These are phyloP conservation scores for Brachionus koreanus DNA, from an alignment of 1,140 invertebrate species.

Conservation along the genomic window DNA sequence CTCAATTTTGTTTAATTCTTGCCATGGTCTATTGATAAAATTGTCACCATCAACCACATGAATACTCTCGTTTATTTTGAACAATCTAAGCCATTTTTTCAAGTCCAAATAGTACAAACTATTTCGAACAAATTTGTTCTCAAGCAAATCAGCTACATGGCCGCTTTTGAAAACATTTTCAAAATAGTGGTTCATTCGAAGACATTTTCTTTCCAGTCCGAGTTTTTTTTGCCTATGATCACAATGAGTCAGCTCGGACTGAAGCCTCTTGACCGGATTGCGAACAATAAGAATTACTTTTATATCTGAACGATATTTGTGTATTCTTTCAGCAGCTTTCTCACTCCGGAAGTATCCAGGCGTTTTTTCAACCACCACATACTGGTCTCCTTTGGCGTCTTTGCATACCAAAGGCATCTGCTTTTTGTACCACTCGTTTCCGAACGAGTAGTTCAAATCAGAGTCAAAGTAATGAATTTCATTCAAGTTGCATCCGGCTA, in stretches of 20 bases:
- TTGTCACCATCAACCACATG: slow-evolving; percentile 13
- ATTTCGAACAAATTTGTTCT: slow-evolving; percentile 24
- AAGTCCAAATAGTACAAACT: slow-evolving; percentile 31
- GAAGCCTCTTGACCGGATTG: slow-evolving; percentile 85
- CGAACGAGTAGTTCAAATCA: slow-evolving; percentile 47
- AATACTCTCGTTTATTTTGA: not conserved
- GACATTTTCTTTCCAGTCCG: not conserved
- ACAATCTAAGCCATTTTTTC: slow-evolving; percentile 10
- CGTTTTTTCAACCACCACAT: slow-evolving; percentile 33
- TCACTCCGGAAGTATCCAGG: slow-evolving; percentile 51
- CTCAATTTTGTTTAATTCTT: slow-evolving; percentile 27
- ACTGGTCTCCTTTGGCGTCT: not conserved
- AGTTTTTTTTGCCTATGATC: slow-evolving; percentile 27
- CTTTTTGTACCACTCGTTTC: slow-evolving; percentile 51
- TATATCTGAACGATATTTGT: slow-evolving; percentile 76
- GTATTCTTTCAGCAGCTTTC: slow-evolving; percentile 75
- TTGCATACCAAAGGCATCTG: slow-evolving; percentile 39
- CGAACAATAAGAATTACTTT: slow-evolving; percentile 82
- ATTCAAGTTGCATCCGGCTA: slow-evolving; percentile 27
- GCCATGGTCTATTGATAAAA: slow-evolving; percentile 32
- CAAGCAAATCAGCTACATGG: not conserved
- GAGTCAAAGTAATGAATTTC: slow-evolving; percentile 54
- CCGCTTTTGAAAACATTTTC: not conserved
- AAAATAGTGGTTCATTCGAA: not conserved
- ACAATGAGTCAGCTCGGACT: slow-evolving; percentile 81